Percentiles rank a stretch among this genome's conserved stretches.
Evolutionary conservation across 2,888 invertebrate species (phyloP).

Genomic region (Drosophila bunnanda): DNA sequence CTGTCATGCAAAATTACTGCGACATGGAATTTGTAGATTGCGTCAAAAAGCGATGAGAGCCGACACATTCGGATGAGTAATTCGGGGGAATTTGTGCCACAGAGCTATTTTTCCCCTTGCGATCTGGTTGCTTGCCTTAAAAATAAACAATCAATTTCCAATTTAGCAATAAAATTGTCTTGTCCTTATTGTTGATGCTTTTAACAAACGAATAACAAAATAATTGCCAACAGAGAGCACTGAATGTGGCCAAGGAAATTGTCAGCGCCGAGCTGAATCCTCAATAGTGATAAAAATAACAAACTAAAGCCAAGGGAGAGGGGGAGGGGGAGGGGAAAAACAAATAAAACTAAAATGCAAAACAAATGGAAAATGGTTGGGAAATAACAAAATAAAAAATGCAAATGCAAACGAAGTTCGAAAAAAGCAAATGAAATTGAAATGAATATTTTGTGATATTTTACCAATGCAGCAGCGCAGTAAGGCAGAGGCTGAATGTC

Average conservation of each 20-base stretch:
- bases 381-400: slow-evolving; percentile 25
- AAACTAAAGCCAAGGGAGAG: slow-evolving; percentile 2
- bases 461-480: slow-evolving; percentile 53
- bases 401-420: slow-evolving; percentile 25
- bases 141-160: slow-evolving; percentile 3
- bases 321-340: neutral
- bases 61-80: slow-evolving; percentile 31
- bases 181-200: slow-evolving; percentile 10
- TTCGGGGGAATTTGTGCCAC: slow-evolving; percentile 3
- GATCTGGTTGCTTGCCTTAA: neutral
- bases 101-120: neutral
- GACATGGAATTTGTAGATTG: slow-evolving; percentile 41
- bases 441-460: slow-evolving; percentile 71
- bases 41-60: slow-evolving; percentile 27
- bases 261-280: neutral
- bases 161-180: slow-evolving; percentile 6
- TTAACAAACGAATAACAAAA: slow-evolving; percentile 23
- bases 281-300: slow-evolving; percentile 8
- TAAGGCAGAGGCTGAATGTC: slow-evolving; percentile 21
- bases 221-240: slow-evolving; percentile 16
- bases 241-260: slow-evolving; percentile 5
- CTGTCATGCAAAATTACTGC: slow-evolving; percentile 52
- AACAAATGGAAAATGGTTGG: slow-evolving; percentile 18
- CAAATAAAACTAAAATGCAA: slow-evolving; percentile 35
- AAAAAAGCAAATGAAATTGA: slow-evolving; percentile 58